Conservation (phyloP, 2,888 invertebrate genomes). For the Cephus nigrinus region DNA sequence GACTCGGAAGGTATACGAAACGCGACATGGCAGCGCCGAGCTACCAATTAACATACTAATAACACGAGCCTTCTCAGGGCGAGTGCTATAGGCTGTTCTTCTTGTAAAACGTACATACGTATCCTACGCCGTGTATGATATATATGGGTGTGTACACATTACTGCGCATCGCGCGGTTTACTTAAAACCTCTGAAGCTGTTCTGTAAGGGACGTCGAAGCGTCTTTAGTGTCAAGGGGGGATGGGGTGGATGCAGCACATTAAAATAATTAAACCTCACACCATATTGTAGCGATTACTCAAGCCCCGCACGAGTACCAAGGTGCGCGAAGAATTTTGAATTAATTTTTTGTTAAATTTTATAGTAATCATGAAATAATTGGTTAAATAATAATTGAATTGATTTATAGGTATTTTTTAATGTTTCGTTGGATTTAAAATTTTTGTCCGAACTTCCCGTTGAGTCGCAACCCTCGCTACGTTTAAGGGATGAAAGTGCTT, state of each 20-base stretch:
- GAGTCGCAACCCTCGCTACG: conserved; percentile 17
- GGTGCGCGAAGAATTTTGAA: background rate
- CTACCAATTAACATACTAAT: conserved; percentile 64
- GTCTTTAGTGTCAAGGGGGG: conserved; percentile 9
- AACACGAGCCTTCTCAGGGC: conserved; percentile 54
- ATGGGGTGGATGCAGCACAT: conserved; percentile 6
- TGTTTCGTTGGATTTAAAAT: background rate
- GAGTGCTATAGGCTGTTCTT: conserved; percentile 36
- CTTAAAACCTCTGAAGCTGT: conserved; percentile 17
- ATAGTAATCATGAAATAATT: background rate
- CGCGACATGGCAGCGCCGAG: conserved; percentile 54
- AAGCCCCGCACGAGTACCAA: conserved; percentile 1
- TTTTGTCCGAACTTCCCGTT: background rate
- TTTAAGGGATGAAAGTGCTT: conserved; percentile 38
- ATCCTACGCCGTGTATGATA: background rate
- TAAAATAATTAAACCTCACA: conserved; percentile 30
- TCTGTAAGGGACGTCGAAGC: conserved; percentile 19
- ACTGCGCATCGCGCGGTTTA: background rate
- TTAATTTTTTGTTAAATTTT: background rate
- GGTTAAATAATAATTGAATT: background rate
- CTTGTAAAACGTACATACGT: conserved; percentile 21
- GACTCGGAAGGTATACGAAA: conserved; percentile 43
- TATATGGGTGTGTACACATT: background rate
- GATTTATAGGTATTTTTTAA: background rate
- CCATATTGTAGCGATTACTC: background rate